Evolutionary conservation across 2,797 vertebrate genomes (phyloP).

Genomic region (Holocentrus rufus): DNA sequence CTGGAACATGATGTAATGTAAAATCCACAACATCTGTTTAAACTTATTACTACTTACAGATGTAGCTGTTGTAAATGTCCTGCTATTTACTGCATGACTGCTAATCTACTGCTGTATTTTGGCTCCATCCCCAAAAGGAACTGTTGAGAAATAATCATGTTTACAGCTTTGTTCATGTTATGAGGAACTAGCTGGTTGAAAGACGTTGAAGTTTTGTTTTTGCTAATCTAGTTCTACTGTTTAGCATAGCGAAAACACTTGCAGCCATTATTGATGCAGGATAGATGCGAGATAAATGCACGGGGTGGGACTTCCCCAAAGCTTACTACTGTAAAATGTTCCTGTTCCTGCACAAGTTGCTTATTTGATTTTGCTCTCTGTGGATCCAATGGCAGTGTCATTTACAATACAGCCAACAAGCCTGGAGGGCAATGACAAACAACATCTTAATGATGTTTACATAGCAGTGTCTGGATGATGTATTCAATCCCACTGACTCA

Average conservation of each 20-base stretch:
- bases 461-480: constrained; percentile 63
- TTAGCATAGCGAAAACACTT: neutral
- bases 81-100: neutral
- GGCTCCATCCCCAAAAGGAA: constrained; percentile 6
- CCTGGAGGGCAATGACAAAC: constrained; percentile 65
- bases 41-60: neutral
- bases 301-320: constrained; percentile 7
- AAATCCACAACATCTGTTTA: neutral
- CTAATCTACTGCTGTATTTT: constrained; percentile 3
- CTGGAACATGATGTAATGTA: neutral
- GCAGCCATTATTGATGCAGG: constrained; percentile 6
- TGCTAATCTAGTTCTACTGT: neutral
- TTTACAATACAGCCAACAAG: constrained; percentile 58
- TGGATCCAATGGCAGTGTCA: constrained; percentile 35
- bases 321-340: constrained; percentile 3
- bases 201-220: no score
- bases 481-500: constrained; percentile 68
- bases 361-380: constrained; percentile 31
- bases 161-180: neutral
- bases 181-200: neutral
- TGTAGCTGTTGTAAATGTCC: constrained; percentile 9
- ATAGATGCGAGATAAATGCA: constrained; percentile 1
- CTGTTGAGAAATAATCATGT: neutral
- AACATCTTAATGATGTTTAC: constrained; percentile 74
- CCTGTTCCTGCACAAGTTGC: constrained; percentile 16